Conservation (phyloP, 2,888 invertebrate species). For the Caenorhabditis sp. region DNA sequence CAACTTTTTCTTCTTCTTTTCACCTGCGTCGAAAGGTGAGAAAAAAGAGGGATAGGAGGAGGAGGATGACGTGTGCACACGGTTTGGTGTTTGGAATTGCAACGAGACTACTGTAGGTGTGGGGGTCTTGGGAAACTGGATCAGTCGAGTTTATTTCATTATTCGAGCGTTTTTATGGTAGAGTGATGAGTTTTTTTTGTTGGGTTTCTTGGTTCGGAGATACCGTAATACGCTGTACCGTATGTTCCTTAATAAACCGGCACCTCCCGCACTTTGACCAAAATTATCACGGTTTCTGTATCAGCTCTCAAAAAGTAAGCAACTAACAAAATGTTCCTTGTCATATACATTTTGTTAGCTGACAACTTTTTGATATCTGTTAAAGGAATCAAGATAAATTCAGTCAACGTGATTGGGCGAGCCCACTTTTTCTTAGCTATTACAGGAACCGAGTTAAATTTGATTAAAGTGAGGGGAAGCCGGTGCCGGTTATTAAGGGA, state of each 20-base stretch:
- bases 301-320: no score
- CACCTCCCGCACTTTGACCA: no score
- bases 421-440: no score
- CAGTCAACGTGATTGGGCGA: no score
- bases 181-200: background rate
- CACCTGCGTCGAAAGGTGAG: background rate
- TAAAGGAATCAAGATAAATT: no score
- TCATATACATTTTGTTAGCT: no score
- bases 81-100: background rate
- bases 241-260: background rate
- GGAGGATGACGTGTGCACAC: background rate
- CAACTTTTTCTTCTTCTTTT: background rate
- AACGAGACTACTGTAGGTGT: background rate
- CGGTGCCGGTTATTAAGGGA: no score
- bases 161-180: background rate
- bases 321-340: no score
- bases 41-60: slow-evolving; percentile 2
- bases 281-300: background rate
- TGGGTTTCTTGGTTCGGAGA: background rate
- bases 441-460: no score
- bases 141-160: background rate
- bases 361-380: no score
- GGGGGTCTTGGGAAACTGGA: background rate
- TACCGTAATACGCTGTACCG: background rate
- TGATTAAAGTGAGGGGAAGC: no score